A percentile compares a stretch with the other conserved stretches of the same genome.
Evolutionary conservation across 1,140 invertebrate genomes (phyloP).

Genomic region (Homalodisca vitripennis): DNA sequence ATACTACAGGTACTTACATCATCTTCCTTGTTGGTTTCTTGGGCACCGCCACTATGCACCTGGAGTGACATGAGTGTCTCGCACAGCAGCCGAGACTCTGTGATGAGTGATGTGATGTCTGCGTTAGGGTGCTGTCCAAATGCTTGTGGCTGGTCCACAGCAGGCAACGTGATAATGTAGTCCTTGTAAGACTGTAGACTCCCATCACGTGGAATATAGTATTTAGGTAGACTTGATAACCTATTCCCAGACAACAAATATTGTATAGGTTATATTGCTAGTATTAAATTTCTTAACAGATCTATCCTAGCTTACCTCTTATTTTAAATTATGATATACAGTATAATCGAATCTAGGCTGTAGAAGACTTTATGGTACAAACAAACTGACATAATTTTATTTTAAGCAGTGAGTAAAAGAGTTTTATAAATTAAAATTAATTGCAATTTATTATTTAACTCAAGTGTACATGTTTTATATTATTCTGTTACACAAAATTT

Average conservation of each 20-base stretch:
- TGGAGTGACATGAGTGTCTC: slow-evolving; percentile 80
- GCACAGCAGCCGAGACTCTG: slow-evolving; percentile 73
- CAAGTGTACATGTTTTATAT: too few relatives aligned
- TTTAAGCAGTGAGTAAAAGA: too few relatives aligned
- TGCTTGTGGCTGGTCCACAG: slow-evolving; percentile 74
- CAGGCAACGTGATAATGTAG: slow-evolving; percentile 72
- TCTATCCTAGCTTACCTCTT: too few relatives aligned
- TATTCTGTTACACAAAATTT: too few relatives aligned
- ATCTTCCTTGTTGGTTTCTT: slow-evolving; percentile 61
- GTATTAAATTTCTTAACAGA: too few relatives aligned
- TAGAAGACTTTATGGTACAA: too few relatives aligned
- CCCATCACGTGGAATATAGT: slow-evolving; percentile 82
- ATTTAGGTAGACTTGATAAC: slow-evolving; percentile 64
- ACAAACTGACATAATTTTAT: too few relatives aligned
- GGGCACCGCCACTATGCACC: slow-evolving; percentile 57
- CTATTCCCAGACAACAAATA: slow-evolving; percentile 49
- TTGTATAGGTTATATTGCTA: too few relatives aligned
- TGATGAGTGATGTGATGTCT: slow-evolving; percentile 83
- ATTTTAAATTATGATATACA: too few relatives aligned
- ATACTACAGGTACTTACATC: slow-evolving; percentile 52
- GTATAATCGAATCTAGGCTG: too few relatives aligned
- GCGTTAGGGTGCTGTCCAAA: slow-evolving; percentile 91
- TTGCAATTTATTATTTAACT: too few relatives aligned
- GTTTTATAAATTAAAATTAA: too few relatives aligned
- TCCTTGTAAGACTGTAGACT: slow-evolving; percentile 74